Evolutionary conservation across 1,140 invertebrate genomes (phyloP), one percentile per base, ranked within the genome.

Genomic region (Aporrectodea caliginosa): DNA sequence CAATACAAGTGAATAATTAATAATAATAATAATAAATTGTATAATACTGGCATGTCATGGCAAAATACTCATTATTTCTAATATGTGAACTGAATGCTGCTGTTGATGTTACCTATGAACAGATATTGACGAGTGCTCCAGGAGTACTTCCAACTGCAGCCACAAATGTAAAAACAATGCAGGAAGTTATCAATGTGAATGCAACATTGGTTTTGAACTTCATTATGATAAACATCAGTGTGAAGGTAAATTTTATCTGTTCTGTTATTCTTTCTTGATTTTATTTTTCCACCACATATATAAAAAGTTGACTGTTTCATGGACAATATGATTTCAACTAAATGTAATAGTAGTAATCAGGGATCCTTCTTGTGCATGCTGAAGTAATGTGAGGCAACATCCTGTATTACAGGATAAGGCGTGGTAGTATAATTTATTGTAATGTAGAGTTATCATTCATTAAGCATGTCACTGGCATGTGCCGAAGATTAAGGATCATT

Each of bases 71-170:
- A 12, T 58, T 22, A 58, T 22, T 58, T 58, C 6, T 58, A 58
- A 58, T 22, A 58, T 22, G 85, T 32, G n/a, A n/a, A n/a, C 58
- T 69, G 58, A 69, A 16, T n/a, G n/a, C 58, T 16, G n/a, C 58
- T 69, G 58, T 29, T 32, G 27, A 12, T 32, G 6, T 14, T 29
- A 14, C 2, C 27, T 72, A 12, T 72, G 6, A 32, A 72, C 2
- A 72, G 31, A 32, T 29, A 27, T 29, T 27, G 31, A 27, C 14
- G 71, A 29, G n/a, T 32, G 31, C n/a, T 72, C 27, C n/a, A 12
- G 2, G 6, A 72, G 14, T 29, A 29, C 27, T 72, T 29, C 31
- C 31, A 72, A 72, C 27, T 29, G 71, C 14, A 2, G 14, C 6
- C 27, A 27, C 27, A 72, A 6, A 12, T 29, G 71, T 14, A 29